Evolutionary conservation across 2,113 vertebrate genomes (phyloP).

Genomic region (Cardinalis cardinalis): DNA sequence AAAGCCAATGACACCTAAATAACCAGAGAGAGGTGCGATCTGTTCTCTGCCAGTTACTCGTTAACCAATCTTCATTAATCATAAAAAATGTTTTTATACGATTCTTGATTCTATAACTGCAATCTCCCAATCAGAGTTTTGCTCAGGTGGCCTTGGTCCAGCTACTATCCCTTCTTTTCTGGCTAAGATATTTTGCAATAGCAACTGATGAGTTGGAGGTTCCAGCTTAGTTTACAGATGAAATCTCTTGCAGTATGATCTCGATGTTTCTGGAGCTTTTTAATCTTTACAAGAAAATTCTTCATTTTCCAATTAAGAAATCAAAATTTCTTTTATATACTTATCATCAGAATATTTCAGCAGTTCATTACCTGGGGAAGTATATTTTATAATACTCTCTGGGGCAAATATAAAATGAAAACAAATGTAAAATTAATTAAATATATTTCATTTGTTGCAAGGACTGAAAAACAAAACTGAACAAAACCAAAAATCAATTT

Average conservation of each 20-base stretch:
- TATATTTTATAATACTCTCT: not conserved
- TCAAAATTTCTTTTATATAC: not conserved
- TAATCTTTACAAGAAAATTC: not conserved
- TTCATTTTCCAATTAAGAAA: not conserved
- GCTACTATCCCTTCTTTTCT: not conserved
- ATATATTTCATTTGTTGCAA: not conserved
- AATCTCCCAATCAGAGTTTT: not conserved
- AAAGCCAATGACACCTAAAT: slow-evolving; percentile 33
- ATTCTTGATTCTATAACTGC: slow-evolving; percentile 17
- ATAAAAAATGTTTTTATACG: slow-evolving; percentile 36
- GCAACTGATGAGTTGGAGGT: not conserved
- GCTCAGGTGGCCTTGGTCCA: slow-evolving; percentile 12
- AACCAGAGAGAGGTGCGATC: slow-evolving; percentile 42
- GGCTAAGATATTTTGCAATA: slow-evolving; percentile 20
- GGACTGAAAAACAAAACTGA: not conserved
- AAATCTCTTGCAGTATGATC: not conserved
- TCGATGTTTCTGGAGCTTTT: not conserved
- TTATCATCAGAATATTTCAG: not conserved
- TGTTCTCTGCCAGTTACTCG: slow-evolving; percentile 55
- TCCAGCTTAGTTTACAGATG: not conserved
- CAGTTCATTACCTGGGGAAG: not conserved
- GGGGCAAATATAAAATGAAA: not conserved
- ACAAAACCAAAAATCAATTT: not conserved
- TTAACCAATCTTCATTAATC: slow-evolving; percentile 55
- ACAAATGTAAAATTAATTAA: not conserved